A percentile compares a stretch with the other conserved stretches of the same genome.
Conservation (phyloP, 1,140 invertebrate genomes). For the Drosophila saltans region DNA sequence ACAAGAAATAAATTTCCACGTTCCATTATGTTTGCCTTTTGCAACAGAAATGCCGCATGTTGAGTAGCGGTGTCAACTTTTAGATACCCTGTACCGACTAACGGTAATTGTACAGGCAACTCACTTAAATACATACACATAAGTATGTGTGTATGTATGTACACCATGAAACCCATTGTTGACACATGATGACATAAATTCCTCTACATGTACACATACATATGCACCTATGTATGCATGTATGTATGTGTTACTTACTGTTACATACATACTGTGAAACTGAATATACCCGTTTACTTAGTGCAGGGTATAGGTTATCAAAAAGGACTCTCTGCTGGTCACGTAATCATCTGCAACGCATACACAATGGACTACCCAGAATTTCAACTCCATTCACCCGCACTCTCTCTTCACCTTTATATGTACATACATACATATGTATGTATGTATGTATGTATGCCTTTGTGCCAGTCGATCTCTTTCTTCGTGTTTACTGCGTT, state of each 20-base stretch:
- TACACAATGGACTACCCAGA: slow-evolving; percentile 33
- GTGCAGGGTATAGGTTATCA: neutral
- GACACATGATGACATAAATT: too few species aligned
- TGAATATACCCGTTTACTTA: neutral
- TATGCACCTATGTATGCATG: too few species aligned
- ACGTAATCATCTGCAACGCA: slow-evolving; percentile 46
- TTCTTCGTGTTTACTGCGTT: slow-evolving; percentile 36
- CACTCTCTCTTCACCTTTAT: neutral
- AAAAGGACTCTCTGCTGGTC: neutral
- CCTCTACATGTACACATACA: too few species aligned
- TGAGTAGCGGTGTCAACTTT: neutral
- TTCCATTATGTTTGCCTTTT: slow-evolving; percentile 5
- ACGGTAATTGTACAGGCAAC: neutral
- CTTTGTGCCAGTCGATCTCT: neutral
- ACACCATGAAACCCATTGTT: too few species aligned
- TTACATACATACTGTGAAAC: neutral
- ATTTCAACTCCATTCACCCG: slow-evolving; percentile 21
- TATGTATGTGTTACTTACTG: too few species aligned
- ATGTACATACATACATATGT: neutral
- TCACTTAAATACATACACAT: too few species aligned
- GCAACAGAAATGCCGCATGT: neutral
- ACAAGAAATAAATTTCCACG: slow-evolving; percentile 1
- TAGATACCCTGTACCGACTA: neutral
- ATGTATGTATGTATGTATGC: neutral
- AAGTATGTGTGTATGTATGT: too few species aligned